Evolutionary conservation across 1,140 invertebrate species (phyloP).

Genomic region (Ostrea denselamellosa): DNA sequence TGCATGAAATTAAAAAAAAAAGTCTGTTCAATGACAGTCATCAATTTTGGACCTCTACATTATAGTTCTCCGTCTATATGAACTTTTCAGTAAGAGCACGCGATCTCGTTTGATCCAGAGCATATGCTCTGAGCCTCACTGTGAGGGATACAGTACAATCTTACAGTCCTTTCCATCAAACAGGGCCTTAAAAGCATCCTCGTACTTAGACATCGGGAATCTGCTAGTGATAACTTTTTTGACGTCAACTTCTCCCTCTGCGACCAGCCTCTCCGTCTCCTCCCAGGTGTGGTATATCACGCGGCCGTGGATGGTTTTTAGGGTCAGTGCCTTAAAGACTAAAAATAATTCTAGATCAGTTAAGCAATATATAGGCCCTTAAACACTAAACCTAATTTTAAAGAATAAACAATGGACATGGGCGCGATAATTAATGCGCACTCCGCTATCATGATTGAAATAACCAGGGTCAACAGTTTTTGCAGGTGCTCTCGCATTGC

Average conservation of each 20-base stretch:
- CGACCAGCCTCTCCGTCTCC: slow-evolving; percentile 66
- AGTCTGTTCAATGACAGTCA: no score
- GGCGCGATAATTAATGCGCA: no score
- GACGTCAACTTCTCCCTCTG: slow-evolving; percentile 67
- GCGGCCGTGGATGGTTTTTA: slow-evolving; percentile 72
- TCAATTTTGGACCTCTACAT: no score
- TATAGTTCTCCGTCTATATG: no score
- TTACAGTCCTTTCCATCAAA: slow-evolving; percentile 72
- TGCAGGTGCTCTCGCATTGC: no score
- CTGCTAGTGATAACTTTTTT: slow-evolving; percentile 68
- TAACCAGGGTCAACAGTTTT: no score
- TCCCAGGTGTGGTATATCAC: slow-evolving; percentile 73
- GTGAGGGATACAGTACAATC: slow-evolving; percentile 70
- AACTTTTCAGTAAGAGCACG: background rate
- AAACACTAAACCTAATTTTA: no score
- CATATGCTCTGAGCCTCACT: slow-evolving; percentile 44
- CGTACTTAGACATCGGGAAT: slow-evolving; percentile 72
- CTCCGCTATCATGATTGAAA: no score
- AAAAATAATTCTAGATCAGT: slow-evolving; percentile 36
- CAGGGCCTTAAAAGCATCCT: slow-evolving; percentile 70
- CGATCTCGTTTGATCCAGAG: background rate
- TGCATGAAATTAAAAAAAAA: no score
- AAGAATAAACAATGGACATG: no score
- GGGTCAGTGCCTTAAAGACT: slow-evolving; percentile 73
- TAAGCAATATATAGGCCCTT: no score